Evolutionary conservation across 1,140 invertebrate genomes (phyloP), one percentile per base, ranked within the genome.

Genomic region (Mizuhopecten yessoensis): DNA sequence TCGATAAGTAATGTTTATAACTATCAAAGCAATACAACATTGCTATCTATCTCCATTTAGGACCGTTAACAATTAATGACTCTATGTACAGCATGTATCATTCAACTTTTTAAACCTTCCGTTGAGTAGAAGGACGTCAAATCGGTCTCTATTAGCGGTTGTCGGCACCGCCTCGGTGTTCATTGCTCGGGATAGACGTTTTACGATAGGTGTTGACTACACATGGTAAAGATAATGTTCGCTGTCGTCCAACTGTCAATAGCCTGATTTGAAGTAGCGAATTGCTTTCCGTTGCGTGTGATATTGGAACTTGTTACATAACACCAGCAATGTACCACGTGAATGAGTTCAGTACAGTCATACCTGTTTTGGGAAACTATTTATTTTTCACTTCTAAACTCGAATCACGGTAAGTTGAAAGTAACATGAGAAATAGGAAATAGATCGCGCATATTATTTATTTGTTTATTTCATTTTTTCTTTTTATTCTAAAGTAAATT

Each of bases 1-100:
- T 75, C 57, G 57, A 75, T 75, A 75, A 75, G 57, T 75, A 75
- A 75, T 75, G 57, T 75, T 75, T 75, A 75, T 75, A 75, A 75
- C 57, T 75, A 75, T 75, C 57, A 75, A 75, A 75, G 57, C 57
- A 75, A 75, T 75, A 75, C 57, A 75, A n/a, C 57, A 29, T 75
- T 29, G 57, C 57, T 75, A 75, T 75, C 57, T 75, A 75, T 75
- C 57, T 75, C n/a, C 57, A 75, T 75, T 75, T 75, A n/a, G 23
- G n/a, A 17, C n/a, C 57, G 57, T 75, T 75, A 75, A 75, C 57
- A 75, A 75, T 75, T 75, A 75, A 75, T 75, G 57, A 75, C 57
- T 75, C 57, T 75, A 75, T 29, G 57, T 75, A 17, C 57, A 29
- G 57, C n/a, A 75, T 75, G 57, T 75, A 75, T 75, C 57, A 75